These are phyloP conservation scores for Donacobius atricapilla DNA, from an alignment of 2,113 vertebrate species.

Conservation along the genomic window DNA sequence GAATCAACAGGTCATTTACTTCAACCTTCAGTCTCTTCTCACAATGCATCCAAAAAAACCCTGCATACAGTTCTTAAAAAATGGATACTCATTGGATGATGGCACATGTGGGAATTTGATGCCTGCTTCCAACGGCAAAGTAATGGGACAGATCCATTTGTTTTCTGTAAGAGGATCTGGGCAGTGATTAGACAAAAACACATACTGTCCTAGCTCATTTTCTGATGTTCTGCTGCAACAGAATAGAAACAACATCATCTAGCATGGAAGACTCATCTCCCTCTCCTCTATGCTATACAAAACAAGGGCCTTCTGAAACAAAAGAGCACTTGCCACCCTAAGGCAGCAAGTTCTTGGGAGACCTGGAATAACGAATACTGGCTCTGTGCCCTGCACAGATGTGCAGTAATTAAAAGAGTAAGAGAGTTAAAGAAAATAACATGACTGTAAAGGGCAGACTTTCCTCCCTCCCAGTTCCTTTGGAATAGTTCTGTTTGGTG, in stretches of 20 bases:
- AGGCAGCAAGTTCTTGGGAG: neutral
- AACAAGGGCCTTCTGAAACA: neutral
- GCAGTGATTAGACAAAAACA: neutral
- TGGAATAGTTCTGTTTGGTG: constrained; percentile 43
- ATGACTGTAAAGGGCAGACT: neutral
- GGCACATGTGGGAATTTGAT: neutral
- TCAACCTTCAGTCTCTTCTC: neutral
- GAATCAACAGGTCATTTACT: neutral
- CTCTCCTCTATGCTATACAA: neutral
- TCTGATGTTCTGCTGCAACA: neutral
- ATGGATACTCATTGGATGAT: neutral
- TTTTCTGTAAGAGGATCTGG: neutral
- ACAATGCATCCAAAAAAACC: neutral
- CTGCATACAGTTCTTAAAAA: neutral
- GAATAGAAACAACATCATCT: neutral
- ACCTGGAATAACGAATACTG: neutral
- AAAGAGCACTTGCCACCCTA: neutral
- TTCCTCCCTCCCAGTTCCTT: constrained; percentile 7
- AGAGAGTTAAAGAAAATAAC: neutral
- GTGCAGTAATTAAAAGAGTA: neutral
- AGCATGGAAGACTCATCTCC: neutral
- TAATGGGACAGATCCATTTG: neutral
- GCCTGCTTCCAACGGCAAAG: neutral
- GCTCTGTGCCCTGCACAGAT: neutral
- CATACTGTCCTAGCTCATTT: neutral